phyloP scores from a whole-genome alignment of 2,113 vertebrate genomes.

The Cyphomyrus plagiostoma region DNA sequence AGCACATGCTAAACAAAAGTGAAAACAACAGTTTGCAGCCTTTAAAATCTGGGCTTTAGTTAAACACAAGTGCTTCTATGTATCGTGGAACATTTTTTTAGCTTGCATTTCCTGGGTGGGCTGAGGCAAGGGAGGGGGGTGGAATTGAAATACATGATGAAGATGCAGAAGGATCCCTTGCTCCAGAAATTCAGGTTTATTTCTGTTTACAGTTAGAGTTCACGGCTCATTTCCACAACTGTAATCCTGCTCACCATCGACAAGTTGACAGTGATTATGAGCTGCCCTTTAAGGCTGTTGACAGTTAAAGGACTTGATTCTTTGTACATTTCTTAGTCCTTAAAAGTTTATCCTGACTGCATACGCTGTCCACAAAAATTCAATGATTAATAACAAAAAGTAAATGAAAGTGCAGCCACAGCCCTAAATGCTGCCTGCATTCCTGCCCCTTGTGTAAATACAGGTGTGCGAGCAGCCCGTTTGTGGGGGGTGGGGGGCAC shows the following conservation, averaged over 20 bases:
- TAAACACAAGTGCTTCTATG: neutral
- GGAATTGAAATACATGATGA: neutral
- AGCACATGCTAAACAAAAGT: neutral
- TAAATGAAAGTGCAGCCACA: constrained; percentile 25
- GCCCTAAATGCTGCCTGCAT: constrained; percentile 13
- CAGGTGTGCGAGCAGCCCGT: constrained; percentile 40
- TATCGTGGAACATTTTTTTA: neutral
- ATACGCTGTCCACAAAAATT: constrained; percentile 15
- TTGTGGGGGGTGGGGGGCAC: neutral
- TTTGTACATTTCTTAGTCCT: neutral
- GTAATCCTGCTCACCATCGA: neutral
- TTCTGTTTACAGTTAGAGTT: neutral
- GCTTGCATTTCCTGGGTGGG: neutral
- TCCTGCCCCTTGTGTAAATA: constrained; percentile 50
- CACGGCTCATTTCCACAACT: neutral
- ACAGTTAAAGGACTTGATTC: neutral
- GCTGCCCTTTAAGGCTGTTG: neutral
- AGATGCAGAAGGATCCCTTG: neutral
- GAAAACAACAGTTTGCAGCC: neutral
- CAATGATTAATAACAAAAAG: constrained; percentile 28
- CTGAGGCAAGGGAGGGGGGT: neutral
- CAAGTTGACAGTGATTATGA: neutral
- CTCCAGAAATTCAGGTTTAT: neutral
- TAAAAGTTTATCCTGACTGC: constrained; percentile 26
- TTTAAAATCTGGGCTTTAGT: neutral